Base-by-base conservation (phyloP, 2,888 invertebrate genomes). In the Drosophila barbarae region DNA sequence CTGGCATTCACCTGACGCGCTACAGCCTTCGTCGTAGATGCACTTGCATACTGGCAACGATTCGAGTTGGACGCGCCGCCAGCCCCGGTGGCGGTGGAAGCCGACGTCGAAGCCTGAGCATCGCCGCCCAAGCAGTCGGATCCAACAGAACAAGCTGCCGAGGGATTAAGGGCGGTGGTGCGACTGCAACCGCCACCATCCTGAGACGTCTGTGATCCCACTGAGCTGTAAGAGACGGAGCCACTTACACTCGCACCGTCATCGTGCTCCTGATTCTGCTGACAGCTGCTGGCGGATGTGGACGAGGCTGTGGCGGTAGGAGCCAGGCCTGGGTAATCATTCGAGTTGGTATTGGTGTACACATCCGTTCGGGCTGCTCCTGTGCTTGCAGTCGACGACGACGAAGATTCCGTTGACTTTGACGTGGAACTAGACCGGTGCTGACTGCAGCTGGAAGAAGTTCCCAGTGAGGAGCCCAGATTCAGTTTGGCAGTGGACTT, bases 401-500 rank as follows among this genome's bases (percentile, higher is more conserved):
- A 30, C 38, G 69, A 51, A 23, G 69, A 77, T 5, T 82, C 76
- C 5, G 81, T 63, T n/a, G 75, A 64, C 30, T 53, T 59, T 12
- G 51, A 53, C 12, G 26, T 61, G 49, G 54, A 46, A 47, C 28
- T 69, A 30, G 47, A 72, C 44, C 42, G 59, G 38, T 69, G 72
- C 58, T 80, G 75, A 21, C 65, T 56, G 38, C 80, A 72, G 52
- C 65, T 68, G 6, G 69, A 66, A 26, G 64, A 55, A 2, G 56
- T n/a, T 6, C 51, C 72, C 52, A 89, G 73, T 55, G 87, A 73
- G 51, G 86, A 79, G 69, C 87, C 84, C 71, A 90, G 78, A 79
- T 89, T 90, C 35, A 88, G 77, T 86, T 90, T 90, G 79, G 89
- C 89, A 84, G 87, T 87, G 78, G 90, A 89, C 83, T 89, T 89